These are phyloP conservation scores for Caradrina clavipalpis DNA, from an alignment of 2,888 invertebrate species.

Conservation along the genomic window DNA sequence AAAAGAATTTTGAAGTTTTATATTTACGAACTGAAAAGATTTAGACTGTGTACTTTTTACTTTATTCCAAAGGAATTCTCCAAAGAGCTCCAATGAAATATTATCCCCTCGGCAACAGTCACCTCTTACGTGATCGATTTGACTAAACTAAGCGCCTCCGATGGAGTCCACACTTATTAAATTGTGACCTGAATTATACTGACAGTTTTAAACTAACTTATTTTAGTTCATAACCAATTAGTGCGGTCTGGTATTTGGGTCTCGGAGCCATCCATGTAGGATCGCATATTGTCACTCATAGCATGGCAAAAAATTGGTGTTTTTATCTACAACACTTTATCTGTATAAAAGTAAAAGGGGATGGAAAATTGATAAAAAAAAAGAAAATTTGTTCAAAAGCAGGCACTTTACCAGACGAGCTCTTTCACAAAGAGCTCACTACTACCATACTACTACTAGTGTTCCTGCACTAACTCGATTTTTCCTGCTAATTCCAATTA, in stretches of 20 bases:
- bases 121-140: conserved; percentile 45
- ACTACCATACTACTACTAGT: too few species aligned
- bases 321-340: too few species aligned
- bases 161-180: conserved; percentile 18
- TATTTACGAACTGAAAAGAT: conserved; percentile 27
- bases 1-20: conserved; percentile 26
- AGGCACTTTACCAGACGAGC: too few species aligned
- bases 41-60: conserved; percentile 31
- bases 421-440: too few species aligned
- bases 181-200: conserved; percentile 9
- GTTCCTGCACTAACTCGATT: background rate
- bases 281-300: too few species aligned
- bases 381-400: too few species aligned
- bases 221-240: too few species aligned
- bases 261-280: background rate
- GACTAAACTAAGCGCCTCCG: conserved; percentile 9
- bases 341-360: too few species aligned
- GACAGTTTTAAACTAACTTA: background rate
- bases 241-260: too few species aligned
- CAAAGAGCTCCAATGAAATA: conserved; percentile 41
- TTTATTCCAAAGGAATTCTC: conserved; percentile 17
- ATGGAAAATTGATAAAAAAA: too few species aligned
- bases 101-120: conserved; percentile 45
- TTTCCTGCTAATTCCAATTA: conserved; percentile 25
- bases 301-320: too few species aligned